These are phyloP conservation scores for Hippocampus abdominalis DNA, from an alignment of 2,113 vertebrate genomes.

Conservation along the genomic window DNA sequence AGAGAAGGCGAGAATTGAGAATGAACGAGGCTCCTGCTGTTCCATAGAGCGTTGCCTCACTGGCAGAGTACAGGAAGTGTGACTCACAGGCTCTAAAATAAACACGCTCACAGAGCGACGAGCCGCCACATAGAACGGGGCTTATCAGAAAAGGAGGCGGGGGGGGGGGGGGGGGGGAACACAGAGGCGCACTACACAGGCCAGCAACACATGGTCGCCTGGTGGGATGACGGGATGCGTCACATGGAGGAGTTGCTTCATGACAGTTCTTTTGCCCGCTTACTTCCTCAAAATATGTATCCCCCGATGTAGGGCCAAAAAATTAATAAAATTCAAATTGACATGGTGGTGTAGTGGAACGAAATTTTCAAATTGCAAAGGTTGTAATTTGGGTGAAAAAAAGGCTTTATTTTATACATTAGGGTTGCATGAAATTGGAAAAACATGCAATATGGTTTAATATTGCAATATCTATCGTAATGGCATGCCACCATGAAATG, in stretches of 20 bases:
- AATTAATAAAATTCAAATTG: too few relatives aligned
- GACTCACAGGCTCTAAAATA: conserved; percentile 72
- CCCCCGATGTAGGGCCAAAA: background rate
- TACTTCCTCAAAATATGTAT: conserved; percentile 1
- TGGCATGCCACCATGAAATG: too few relatives aligned
- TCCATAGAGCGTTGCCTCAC: conserved; percentile 61
- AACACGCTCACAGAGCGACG: conserved; percentile 53
- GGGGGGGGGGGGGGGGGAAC: conserved; percentile 43
- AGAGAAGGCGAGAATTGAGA: conserved; percentile 64
- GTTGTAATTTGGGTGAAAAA: too few relatives aligned
- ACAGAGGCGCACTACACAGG: conserved; percentile 25
- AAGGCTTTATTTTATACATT: too few relatives aligned
- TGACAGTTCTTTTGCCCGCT: conserved; percentile 1
- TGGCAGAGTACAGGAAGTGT: conserved; percentile 68
- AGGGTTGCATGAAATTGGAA: too few relatives aligned
- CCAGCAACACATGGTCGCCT: conserved; percentile 44
- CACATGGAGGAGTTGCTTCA: conserved; percentile 16
- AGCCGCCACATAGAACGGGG: conserved; percentile 41
- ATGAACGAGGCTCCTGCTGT: conserved; percentile 68
- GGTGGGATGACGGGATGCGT: conserved; percentile 37
- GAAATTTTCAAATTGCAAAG: too few relatives aligned
- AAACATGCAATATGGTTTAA: too few relatives aligned
- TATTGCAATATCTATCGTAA: too few relatives aligned
- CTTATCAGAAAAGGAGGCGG: conserved; percentile 51
- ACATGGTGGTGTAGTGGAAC: too few relatives aligned